phyloP scores from a whole-genome alignment of 2,888 invertebrate species.

The Nomada ferruginata region DNA sequence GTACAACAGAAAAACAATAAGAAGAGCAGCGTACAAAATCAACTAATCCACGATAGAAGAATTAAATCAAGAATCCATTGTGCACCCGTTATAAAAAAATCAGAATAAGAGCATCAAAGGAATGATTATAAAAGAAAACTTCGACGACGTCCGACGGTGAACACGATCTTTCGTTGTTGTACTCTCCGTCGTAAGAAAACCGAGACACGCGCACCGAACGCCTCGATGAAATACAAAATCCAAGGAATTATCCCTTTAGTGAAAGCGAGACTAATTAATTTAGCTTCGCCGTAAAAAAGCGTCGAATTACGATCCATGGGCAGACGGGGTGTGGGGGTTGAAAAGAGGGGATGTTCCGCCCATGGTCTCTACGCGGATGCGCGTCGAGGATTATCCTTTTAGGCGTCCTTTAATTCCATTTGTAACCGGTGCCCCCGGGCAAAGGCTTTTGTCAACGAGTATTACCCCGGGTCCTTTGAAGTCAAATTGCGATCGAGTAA shows the following conservation, averaged over 20 bases:
- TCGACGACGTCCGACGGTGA: constrained; percentile 33
- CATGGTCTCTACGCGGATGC: constrained; percentile 46
- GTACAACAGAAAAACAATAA: too few relatives aligned
- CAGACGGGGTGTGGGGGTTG: background rate
- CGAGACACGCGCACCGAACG: constrained; percentile 1
- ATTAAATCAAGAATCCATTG: background rate
- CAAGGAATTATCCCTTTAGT: constrained; percentile 55
- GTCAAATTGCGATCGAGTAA: constrained; percentile 69
- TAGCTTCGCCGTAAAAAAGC: constrained; percentile 55
- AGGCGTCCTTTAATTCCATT: constrained; percentile 68
- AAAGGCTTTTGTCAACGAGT: constrained; percentile 70
- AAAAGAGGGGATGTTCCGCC: constrained; percentile 53
- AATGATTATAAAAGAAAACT: constrained; percentile 10
- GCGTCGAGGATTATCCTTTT: constrained; percentile 66
- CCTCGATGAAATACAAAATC: constrained; percentile 28
- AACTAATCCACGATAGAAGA: too few relatives aligned
- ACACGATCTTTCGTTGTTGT: constrained; percentile 37
- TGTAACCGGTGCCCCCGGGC: constrained; percentile 46
- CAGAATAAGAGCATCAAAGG: background rate
- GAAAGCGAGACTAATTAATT: constrained; percentile 65
- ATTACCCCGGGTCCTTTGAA: constrained; percentile 66
- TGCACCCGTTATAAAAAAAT: background rate
- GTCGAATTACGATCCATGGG: constrained; percentile 60
- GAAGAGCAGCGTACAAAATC: too few relatives aligned
- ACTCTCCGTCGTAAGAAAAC: constrained; percentile 36